Conservation (phyloP, 2,797 vertebrate genomes). For the Fistularia commersonii region DNA sequence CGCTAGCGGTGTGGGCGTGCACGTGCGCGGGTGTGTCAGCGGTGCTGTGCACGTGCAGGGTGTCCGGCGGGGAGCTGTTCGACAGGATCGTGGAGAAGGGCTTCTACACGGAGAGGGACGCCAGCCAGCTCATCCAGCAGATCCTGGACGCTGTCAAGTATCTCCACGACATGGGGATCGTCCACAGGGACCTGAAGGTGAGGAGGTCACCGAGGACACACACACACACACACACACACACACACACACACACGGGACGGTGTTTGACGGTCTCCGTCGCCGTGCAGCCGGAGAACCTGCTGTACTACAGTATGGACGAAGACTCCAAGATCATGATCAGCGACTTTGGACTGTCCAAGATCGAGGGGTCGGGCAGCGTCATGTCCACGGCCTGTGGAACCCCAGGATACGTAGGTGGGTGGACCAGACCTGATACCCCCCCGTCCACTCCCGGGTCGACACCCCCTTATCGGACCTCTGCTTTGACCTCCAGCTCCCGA, state of each 20-base stretch:
- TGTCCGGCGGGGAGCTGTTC: constrained; percentile 93
- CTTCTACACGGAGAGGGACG: constrained; percentile 95
- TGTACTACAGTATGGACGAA: constrained; percentile 95
- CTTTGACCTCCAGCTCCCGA: constrained; percentile 82
- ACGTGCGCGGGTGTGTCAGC: no score
- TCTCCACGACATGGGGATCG: constrained; percentile 91
- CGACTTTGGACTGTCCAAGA: constrained; percentile 95
- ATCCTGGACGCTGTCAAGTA: constrained; percentile 95
- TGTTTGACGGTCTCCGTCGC: constrained; percentile 2
- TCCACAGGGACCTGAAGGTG: constrained; percentile 96
- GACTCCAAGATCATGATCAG: constrained; percentile 99
- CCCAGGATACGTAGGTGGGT: constrained; percentile 94
- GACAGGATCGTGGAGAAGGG: constrained; percentile 98
- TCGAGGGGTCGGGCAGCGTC: constrained; percentile 87
- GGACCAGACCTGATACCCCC: constrained; percentile 14
- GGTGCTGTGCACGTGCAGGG: constrained; percentile 66
- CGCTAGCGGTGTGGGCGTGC: background rate
- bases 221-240: no score
- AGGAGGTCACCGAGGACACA: no score
- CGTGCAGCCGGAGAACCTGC: constrained; percentile 91
- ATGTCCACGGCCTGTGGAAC: constrained; percentile 96
- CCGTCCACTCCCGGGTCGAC: constrained; percentile 46
- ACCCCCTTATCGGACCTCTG: constrained; percentile 30
- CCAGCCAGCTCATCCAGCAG: constrained; percentile 94
- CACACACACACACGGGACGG: no score